Evolutionary conservation across 2,113 vertebrate genomes (phyloP).

Genomic region (Ammospiza nelsoni): DNA sequence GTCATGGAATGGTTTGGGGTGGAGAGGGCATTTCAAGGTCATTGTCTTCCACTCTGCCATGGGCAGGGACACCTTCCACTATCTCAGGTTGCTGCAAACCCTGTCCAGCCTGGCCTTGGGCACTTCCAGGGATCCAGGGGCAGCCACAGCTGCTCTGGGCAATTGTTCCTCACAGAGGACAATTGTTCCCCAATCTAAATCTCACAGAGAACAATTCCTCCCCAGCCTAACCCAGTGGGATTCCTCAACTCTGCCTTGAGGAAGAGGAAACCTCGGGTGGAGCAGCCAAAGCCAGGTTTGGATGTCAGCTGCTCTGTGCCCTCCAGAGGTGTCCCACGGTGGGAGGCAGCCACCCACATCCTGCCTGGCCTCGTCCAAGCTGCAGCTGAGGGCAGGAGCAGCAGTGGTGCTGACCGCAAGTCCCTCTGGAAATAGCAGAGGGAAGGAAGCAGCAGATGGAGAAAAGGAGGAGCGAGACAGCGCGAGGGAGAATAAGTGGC

Average conservation of each 20-base stretch:
- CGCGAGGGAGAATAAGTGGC: neutral
- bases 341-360: neutral
- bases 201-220: neutral
- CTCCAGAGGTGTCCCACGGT: neutral
- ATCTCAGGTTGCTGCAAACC: accelerated
- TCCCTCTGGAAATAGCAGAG: neutral
- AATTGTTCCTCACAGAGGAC: neutral
- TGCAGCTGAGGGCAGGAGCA: neutral
- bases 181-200: neutral
- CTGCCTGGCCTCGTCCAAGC: neutral
- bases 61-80: neutral
- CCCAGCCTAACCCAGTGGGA: neutral
- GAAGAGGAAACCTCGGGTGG: neutral
- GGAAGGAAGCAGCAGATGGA: constrained; percentile 31
- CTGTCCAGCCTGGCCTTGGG: accelerated
- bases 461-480: constrained; percentile 39
- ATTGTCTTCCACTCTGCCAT: neutral
- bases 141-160: neutral
- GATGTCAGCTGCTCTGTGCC: neutral
- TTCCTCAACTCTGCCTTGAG: neutral
- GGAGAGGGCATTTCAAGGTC: neutral
- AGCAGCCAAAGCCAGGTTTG: neutral
- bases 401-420: neutral
- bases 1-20: neutral
- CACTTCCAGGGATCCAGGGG: neutral